These are phyloP conservation scores for Nannobrachium achirus DNA, from an alignment of 2,113 vertebrate species.

Conservation along the genomic window DNA sequence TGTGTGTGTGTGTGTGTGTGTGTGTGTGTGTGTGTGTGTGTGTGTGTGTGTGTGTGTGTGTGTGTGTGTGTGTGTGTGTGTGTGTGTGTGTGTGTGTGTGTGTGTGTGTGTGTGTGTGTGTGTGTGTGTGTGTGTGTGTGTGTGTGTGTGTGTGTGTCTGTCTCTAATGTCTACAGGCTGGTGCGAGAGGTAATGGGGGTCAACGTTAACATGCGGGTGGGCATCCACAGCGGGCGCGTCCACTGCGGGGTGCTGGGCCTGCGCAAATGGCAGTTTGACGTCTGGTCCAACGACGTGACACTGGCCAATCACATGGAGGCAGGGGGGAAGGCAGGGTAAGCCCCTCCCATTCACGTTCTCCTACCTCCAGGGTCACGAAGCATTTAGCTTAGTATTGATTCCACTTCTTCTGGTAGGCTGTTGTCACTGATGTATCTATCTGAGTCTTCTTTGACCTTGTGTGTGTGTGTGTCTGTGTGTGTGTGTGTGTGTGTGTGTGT, in stretches of 20 bases:
- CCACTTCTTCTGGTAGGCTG: not conserved
- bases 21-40: not conserved
- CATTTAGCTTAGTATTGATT: not conserved
- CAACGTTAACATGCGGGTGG: constrained; percentile 97
- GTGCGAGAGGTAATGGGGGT: constrained; percentile 95
- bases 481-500: constrained; percentile 8
- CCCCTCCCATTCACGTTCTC: not conserved
- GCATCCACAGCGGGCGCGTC: constrained; percentile 94
- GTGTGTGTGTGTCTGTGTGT: constrained; percentile 11
- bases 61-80: constrained; percentile 10
- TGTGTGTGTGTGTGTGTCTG: constrained; percentile 5
- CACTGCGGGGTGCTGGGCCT: constrained; percentile 95
- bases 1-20: constrained; percentile 8
- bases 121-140: not conserved
- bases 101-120: not conserved
- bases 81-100: not conserved
- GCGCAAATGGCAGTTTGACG: constrained; percentile 97
- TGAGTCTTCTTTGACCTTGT: not conserved
- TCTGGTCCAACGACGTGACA: constrained; percentile 97
- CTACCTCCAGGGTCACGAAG: no score
- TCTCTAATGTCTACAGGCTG: constrained; percentile 83
- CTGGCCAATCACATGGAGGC: constrained; percentile 97
- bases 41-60: not conserved
- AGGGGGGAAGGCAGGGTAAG: constrained; percentile 91
- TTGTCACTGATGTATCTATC: not conserved